Conservation (phyloP, 2,888 invertebrate genomes). For the Trilocha varians region DNA sequence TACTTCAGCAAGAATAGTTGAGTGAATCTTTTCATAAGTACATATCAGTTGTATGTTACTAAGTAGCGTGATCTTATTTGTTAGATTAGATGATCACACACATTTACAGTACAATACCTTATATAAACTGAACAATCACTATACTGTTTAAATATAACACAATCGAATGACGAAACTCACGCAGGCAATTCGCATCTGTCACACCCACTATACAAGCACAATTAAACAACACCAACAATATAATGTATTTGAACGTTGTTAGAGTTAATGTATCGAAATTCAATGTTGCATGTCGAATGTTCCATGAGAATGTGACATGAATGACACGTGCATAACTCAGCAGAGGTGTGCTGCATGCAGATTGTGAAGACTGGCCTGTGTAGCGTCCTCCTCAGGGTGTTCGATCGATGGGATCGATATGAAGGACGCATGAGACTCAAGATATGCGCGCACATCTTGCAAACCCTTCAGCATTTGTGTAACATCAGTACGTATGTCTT, state of each 20-base stretch:
- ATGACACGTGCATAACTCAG: constrained; percentile 59
- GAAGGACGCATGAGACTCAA: constrained; percentile 76
- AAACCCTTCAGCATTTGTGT: constrained; percentile 75
- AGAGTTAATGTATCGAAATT: constrained; percentile 18
- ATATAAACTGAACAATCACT: constrained; percentile 8
- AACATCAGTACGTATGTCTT: constrained; percentile 70
- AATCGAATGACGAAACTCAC: constrained; percentile 14
- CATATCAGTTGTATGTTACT: neutral
- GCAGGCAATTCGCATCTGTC: constrained; percentile 12
- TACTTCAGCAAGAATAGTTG: constrained; percentile 79
- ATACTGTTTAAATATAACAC: constrained; percentile 15
- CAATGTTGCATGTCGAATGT: constrained; percentile 32
- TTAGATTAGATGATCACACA: neutral
- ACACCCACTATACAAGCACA: constrained; percentile 4
- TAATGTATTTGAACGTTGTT: constrained; percentile 17
- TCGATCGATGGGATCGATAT: constrained; percentile 77
- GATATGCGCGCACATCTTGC: constrained; percentile 74
- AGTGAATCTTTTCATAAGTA: constrained; percentile 23
- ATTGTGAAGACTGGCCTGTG: constrained; percentile 75
- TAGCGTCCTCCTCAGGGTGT: constrained; percentile 71
- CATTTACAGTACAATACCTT: neutral
- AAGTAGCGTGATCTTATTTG: neutral
- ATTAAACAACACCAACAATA: neutral
- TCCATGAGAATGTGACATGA: constrained; percentile 34
- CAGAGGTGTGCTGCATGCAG: constrained; percentile 77